phyloP scores from a whole-genome alignment of 2,797 vertebrate species.

The Falco peregrinus region DNA sequence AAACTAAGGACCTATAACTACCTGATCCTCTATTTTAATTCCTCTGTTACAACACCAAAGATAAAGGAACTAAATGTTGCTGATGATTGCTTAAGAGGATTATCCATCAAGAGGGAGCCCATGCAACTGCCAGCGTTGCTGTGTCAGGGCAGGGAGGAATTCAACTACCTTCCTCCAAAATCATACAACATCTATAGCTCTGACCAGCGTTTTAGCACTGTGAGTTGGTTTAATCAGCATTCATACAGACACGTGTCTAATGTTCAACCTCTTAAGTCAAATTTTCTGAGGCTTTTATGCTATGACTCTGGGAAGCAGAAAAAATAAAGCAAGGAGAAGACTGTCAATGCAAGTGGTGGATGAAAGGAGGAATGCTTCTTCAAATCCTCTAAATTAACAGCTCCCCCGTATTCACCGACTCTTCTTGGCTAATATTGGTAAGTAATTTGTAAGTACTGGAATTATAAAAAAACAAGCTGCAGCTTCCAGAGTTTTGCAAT shows the following conservation, averaged over 20 bases:
- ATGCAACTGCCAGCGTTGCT: background rate
- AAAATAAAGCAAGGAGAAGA: background rate
- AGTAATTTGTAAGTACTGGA: background rate
- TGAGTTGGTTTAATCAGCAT: background rate
- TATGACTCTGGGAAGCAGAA: background rate
- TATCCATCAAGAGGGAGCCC: background rate
- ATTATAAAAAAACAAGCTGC: constrained; percentile 8
- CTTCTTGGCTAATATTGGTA: background rate
- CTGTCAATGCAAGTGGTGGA: background rate
- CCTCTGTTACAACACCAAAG: background rate
- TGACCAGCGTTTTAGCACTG: background rate
- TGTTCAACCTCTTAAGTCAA: background rate
- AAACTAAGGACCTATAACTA: no score
- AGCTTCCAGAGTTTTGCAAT: constrained; percentile 33
- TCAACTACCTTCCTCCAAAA: background rate
- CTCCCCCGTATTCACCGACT: background rate
- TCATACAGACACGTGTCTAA: background rate
- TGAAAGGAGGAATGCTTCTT: background rate
- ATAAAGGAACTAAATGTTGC: background rate
- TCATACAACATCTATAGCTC: background rate
- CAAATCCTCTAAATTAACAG: background rate
- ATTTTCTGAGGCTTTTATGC: background rate
- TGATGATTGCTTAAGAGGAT: background rate
- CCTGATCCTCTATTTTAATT: no score
- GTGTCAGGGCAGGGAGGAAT: background rate